These are phyloP conservation scores for Epinotia demarniana DNA, from an alignment of 2,888 invertebrate species.

Conservation along the genomic window DNA sequence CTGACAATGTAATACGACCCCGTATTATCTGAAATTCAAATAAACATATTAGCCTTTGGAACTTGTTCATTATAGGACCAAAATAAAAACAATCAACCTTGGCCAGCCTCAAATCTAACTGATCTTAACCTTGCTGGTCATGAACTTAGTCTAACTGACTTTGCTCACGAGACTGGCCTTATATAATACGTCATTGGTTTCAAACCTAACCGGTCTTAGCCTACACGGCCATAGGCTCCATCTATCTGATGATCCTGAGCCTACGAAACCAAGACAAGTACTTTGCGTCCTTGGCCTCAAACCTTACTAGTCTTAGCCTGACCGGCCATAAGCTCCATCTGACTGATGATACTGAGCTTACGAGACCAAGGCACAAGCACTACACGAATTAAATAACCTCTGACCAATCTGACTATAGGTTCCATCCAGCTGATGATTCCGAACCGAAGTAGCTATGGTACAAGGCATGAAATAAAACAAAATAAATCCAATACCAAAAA, in stretches of 20 bases:
- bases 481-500: too few species aligned
- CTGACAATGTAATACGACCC: conserved; percentile 28
- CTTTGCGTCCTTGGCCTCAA: neutral
- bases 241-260: conserved; percentile 5
- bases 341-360: too few species aligned
- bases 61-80: neutral
- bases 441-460: too few species aligned
- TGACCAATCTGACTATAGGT: too few species aligned
- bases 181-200: neutral
- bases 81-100: neutral
- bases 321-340: too few species aligned
- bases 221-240: conserved; percentile 11
- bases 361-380: too few species aligned
- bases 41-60: neutral
- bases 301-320: too few species aligned
- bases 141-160: neutral
- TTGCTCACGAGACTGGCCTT: conserved; percentile 13
- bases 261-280: neutral
- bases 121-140: conserved; percentile 28
- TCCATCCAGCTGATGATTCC: too few species aligned
- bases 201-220: conserved; percentile 33
- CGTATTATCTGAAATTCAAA: conserved; percentile 22
- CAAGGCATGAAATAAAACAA: too few species aligned
- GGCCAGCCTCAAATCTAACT: conserved; percentile 26
- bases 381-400: too few species aligned